A percentile compares a stretch with the other conserved stretches of the same genome.
These are phyloP conservation scores for Sebastes itinus DNA, from an alignment of 2,797 vertebrate species.

Conservation along the genomic window DNA sequence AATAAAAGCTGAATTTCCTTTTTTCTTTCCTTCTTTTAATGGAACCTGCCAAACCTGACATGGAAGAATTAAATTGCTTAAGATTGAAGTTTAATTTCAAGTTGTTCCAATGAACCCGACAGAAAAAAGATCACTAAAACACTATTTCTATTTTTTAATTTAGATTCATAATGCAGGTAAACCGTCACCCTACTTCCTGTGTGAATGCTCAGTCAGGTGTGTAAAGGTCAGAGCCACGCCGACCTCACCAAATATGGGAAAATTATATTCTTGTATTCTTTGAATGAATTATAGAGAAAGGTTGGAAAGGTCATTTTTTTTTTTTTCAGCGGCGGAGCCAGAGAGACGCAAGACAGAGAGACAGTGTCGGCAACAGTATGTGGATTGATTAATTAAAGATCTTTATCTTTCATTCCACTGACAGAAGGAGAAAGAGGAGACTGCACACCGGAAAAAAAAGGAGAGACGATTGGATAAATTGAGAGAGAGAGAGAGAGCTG, in stretches of 20 bases:
- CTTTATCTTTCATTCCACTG: constrained; percentile 76
- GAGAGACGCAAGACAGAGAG: constrained; percentile 49
- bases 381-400: constrained; percentile 86
- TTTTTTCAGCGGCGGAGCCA: constrained; percentile 18
- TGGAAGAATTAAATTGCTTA: neutral
- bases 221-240: constrained; percentile 17
- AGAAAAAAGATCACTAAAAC: neutral
- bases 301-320: constrained; percentile 44
- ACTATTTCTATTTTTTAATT: neutral
- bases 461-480: constrained; percentile 33
- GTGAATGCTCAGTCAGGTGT: constrained; percentile 15
- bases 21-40: neutral
- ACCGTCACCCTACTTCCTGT: neutral
- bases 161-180: constrained; percentile 2
- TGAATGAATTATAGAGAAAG: constrained; percentile 61
- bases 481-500: constrained; percentile 17
- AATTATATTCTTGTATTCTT: constrained; percentile 44
- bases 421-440: constrained; percentile 56
- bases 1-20: neutral
- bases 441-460: constrained; percentile 17
- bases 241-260: constrained; percentile 35
- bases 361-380: constrained; percentile 58
- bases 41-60: neutral
- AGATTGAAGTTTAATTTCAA: neutral
- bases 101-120: neutral